Conservation (phyloP, 2,797 vertebrate genomes). For the Rhinatrema bivittatum region DNA sequence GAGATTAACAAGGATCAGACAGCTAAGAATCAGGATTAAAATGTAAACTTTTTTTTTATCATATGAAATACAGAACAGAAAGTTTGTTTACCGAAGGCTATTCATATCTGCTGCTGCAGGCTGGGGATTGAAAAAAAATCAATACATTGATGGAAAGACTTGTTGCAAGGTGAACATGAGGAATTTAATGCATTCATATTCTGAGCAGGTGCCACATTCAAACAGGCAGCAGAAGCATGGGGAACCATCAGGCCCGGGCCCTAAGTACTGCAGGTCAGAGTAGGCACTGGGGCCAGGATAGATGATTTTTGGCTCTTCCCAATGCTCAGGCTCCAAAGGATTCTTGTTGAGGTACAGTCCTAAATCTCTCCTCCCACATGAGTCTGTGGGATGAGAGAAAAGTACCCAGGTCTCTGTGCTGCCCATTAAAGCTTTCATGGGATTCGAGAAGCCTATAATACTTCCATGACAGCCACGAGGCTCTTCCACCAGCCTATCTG, state of each 20-base stretch:
- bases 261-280: slow-evolving; percentile 50
- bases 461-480: slow-evolving; percentile 50
- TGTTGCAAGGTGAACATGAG: slow-evolving; percentile 49
- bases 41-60: too few species aligned
- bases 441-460: slow-evolving; percentile 32
- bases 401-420: slow-evolving; percentile 37
- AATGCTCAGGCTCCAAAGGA: slow-evolving; percentile 21
- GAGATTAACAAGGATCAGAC: too few species aligned
- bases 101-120: too few species aligned
- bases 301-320: slow-evolving; percentile 38
- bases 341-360: slow-evolving; percentile 45
- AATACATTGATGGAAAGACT: slow-evolving; percentile 30
- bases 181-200: slow-evolving; percentile 36
- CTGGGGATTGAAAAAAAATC: too few species aligned
- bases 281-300: slow-evolving; percentile 41
- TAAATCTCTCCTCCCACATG: slow-evolving; percentile 27
- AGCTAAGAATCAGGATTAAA: too few species aligned
- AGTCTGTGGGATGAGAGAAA: slow-evolving; percentile 41
- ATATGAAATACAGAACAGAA: too few species aligned
- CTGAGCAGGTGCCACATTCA: slow-evolving; percentile 9
- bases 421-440: fast-evolving
- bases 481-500: slow-evolving; percentile 34
- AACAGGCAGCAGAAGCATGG: slow-evolving; percentile 51
- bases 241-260: slow-evolving; percentile 27
- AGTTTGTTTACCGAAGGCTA: too few species aligned